These are phyloP conservation scores for Phocides pigmalion DNA, from an alignment of 1,140 invertebrate genomes.

Conservation along the genomic window DNA sequence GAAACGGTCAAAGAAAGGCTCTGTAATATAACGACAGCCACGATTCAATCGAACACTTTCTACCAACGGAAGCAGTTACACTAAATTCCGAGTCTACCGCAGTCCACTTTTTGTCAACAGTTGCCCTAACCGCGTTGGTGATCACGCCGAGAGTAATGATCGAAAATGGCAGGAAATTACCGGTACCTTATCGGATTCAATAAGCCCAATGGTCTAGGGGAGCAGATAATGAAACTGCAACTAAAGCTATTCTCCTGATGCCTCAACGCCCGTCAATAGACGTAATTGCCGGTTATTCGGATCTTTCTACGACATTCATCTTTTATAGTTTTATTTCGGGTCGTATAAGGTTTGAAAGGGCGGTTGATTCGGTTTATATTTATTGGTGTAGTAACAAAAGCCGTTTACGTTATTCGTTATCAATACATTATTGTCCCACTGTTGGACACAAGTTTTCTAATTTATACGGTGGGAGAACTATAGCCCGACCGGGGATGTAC, in stretches of 20 bases:
- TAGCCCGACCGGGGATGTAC: no score
- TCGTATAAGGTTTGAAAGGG: constrained; percentile 1
- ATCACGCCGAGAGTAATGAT: constrained; percentile 77
- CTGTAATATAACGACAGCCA: constrained; percentile 12
- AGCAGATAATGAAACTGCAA: constrained; percentile 79
- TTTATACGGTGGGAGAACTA: no score
- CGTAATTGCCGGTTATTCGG: constrained; percentile 68
- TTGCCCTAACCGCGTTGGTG: constrained; percentile 60
- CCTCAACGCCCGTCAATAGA: constrained; percentile 61
- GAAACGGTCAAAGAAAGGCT: constrained; percentile 14
- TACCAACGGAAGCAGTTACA: constrained; percentile 43
- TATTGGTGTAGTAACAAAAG: constrained; percentile 1
- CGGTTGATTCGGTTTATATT: constrained; percentile 8
- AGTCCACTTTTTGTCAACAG: constrained; percentile 58
- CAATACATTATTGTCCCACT: no score
- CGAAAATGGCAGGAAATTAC: constrained; percentile 82
- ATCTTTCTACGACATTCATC: constrained; percentile 47
- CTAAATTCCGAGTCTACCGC: constrained; percentile 37
- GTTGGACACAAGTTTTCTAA: no score
- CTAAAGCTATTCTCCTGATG: constrained; percentile 61
- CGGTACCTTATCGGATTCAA: constrained; percentile 79
- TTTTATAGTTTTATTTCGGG: constrained; percentile 23
- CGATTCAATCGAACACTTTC: constrained; percentile 30
- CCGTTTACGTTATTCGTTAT: not conserved
- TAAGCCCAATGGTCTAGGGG: constrained; percentile 69